Conservation (phyloP, 2,888 invertebrate genomes). For the Microctonus brassicae region DNA sequence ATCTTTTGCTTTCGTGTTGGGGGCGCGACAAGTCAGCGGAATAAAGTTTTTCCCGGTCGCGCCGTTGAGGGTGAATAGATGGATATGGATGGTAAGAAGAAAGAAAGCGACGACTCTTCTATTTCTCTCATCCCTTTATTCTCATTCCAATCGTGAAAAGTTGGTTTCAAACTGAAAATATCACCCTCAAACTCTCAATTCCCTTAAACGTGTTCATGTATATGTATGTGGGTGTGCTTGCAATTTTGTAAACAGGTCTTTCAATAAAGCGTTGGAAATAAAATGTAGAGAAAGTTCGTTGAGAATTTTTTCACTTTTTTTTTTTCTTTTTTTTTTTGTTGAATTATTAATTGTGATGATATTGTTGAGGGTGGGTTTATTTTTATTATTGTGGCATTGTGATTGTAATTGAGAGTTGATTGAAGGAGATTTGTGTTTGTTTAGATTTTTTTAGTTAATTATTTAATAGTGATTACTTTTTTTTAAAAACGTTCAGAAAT, state of each 20-base stretch:
- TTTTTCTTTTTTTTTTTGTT: no score
- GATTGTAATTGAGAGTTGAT: no score
- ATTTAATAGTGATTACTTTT: no score
- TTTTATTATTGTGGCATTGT: no score
- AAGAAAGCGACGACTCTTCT: not conserved
- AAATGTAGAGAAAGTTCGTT: not conserved
- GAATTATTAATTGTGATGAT: no score
- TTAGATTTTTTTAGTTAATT: no score
- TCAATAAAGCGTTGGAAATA: conserved; percentile 61
- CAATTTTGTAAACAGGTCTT: conserved; percentile 65
- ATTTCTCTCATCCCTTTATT: not conserved
- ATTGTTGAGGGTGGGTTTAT: no score
- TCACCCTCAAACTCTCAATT: conserved; percentile 40
- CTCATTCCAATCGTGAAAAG: not conserved
- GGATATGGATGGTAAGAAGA: not conserved
- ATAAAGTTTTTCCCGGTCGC: conserved; percentile 58
- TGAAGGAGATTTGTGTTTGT: no score
- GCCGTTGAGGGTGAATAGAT: conserved; percentile 3
- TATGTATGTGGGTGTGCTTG: not conserved
- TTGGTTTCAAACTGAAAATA: conserved; percentile 15
- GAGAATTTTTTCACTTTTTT: not conserved
- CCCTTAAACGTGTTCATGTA: conserved; percentile 28
- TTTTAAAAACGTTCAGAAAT: no score
- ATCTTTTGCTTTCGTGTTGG: conserved; percentile 17
- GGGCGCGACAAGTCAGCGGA: conserved; percentile 60